Evolutionary conservation across 2,113 vertebrate species (phyloP).

Genomic region (Aleadryas rufinucha): DNA sequence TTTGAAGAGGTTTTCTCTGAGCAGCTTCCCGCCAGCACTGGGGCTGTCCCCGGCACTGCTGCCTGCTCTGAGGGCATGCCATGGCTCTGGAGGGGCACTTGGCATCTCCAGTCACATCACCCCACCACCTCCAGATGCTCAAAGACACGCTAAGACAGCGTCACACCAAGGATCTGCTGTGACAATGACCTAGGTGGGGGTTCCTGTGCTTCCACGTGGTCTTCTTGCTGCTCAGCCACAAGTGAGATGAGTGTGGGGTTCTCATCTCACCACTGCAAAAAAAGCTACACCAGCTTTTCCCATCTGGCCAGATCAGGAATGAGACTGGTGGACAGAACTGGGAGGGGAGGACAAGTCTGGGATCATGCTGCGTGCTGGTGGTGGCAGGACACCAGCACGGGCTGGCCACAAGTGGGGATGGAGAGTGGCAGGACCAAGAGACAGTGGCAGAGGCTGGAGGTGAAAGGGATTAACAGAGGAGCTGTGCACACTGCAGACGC

Average conservation of each 20-base stretch:
- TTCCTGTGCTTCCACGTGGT: fast-evolving
- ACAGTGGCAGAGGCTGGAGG: neutral
- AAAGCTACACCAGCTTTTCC: neutral
- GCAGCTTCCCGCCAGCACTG: neutral
- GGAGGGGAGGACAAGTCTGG: neutral
- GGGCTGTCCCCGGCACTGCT: fast-evolving
- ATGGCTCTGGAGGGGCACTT: neutral
- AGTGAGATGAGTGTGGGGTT: neutral
- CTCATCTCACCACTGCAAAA: too few species aligned
- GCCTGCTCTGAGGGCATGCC: fast-evolving
- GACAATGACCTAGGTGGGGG: neutral
- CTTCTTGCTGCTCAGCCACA: neutral
- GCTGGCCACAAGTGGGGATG: neutral
- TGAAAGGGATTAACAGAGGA: neutral
- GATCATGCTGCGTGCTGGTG: neutral
- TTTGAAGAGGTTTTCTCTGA: neutral
- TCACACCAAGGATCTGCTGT: neutral
- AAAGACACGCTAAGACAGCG: fast-evolving
- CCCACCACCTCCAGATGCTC: neutral
- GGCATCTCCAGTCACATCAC: neutral
- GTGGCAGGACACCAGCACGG: fast-evolving
- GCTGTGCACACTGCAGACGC: neutral
- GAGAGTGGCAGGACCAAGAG: neutral
- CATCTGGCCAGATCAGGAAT: neutral
- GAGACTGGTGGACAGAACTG: neutral